Percentiles rank a stretch among this genome's conserved stretches.
phyloP scores from a whole-genome alignment of 2,797 vertebrate genomes.

The Argyrosomus regius region DNA sequence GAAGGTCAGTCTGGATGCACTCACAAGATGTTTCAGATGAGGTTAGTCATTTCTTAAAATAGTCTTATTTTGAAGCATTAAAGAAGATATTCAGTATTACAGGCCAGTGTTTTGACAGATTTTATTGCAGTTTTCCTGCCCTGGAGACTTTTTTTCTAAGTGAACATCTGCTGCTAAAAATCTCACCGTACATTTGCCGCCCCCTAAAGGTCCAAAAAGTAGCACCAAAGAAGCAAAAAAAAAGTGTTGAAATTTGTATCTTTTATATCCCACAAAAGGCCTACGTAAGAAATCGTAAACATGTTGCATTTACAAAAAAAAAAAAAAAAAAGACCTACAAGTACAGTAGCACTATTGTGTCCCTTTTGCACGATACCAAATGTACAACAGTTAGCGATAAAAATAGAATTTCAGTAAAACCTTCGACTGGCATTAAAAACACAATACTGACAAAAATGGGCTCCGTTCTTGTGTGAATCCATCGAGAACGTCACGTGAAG shows the following conservation, averaged over 20 bases:
- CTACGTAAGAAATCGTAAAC: slow-evolving; percentile 32
- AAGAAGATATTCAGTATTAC: not conserved
- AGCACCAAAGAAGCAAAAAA: slow-evolving; percentile 6
- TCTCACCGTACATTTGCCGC: slow-evolving; percentile 47
- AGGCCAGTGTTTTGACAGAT: not conserved
- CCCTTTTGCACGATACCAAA: slow-evolving; percentile 21
- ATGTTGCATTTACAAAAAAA: slow-evolving; percentile 24
- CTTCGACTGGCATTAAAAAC: slow-evolving; percentile 6
- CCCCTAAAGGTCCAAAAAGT: slow-evolving; percentile 52
- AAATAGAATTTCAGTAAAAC: slow-evolving; percentile 35
- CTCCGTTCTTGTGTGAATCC: not conserved
- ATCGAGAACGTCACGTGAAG: not conserved
- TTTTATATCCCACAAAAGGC: slow-evolving; percentile 6
- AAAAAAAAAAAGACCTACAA: slow-evolving; percentile 7
- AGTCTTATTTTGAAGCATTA: slow-evolving; percentile 2
- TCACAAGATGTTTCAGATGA: not conserved
- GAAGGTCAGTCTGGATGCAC: slow-evolving; percentile 9
- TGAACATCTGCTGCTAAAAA: slow-evolving; percentile 26
- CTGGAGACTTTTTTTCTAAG: not conserved
- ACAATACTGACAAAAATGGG: slow-evolving; percentile 29
- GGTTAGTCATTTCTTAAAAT: not conserved
- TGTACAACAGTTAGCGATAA: slow-evolving; percentile 13
- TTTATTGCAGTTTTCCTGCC: slow-evolving; percentile 31
- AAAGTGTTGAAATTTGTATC: not conserved
- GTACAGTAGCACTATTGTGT: not conserved